Conservation (phyloP, 2,888 invertebrate species). For the Myathropa florea region DNA sequence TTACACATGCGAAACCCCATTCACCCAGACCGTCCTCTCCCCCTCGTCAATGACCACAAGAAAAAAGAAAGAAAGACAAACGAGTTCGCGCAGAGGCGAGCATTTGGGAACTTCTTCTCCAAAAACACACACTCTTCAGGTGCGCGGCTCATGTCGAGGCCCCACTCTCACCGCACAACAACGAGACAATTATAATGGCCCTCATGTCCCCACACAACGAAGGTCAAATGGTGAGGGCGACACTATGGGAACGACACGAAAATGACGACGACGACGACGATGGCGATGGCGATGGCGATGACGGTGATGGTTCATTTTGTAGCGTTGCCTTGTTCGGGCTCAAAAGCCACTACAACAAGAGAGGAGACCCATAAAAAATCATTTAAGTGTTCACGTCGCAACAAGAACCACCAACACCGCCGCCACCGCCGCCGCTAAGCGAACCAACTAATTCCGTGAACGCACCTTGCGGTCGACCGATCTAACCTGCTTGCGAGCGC, state of each 20-base stretch:
- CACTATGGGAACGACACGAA: slow-evolving; percentile 61
- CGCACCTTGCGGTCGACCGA: slow-evolving; percentile 69
- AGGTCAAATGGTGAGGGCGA: slow-evolving; percentile 70
- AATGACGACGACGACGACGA: slow-evolving; percentile 12
- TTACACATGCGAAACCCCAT: slow-evolving; percentile 27
- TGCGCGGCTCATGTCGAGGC: slow-evolving; percentile 13
- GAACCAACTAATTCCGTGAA: slow-evolving; percentile 67
- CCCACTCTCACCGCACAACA: slow-evolving; percentile 41
- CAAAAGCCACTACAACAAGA: slow-evolving; percentile 61
- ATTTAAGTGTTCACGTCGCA: slow-evolving; percentile 53
- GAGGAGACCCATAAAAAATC: slow-evolving; percentile 58
- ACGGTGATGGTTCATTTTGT: slow-evolving; percentile 31
- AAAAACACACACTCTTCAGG: slow-evolving; percentile 9
- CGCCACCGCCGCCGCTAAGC: slow-evolving; percentile 41
- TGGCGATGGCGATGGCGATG: background rate
- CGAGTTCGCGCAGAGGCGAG: slow-evolving; percentile 41
- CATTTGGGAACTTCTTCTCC: slow-evolving; percentile 43
- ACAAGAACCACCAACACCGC: slow-evolving; percentile 32
- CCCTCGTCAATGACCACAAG: slow-evolving; percentile 17
- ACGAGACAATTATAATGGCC: slow-evolving; percentile 26
- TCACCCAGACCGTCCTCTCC: slow-evolving; percentile 25
- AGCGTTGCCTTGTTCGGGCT: slow-evolving; percentile 30
- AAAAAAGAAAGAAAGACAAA: slow-evolving; percentile 3
- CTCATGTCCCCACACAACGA: slow-evolving; percentile 45
- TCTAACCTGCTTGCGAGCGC: slow-evolving; percentile 57